These are phyloP conservation scores for Triops longicaudatus DNA, from an alignment of 1,140 invertebrate genomes.

Conservation along the genomic window DNA sequence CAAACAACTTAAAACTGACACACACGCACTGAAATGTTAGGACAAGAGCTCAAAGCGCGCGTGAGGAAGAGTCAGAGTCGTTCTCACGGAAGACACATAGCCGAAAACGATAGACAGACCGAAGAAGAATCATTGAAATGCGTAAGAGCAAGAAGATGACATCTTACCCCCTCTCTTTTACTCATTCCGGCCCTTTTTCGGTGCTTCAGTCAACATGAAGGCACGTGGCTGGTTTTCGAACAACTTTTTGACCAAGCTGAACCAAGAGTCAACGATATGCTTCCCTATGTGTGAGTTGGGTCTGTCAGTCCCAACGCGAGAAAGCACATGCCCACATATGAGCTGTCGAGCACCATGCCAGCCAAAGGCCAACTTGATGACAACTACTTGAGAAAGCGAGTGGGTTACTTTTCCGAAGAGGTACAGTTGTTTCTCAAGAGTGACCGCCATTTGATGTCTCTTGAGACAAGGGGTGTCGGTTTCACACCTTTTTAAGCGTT, in stretches of 20 bases:
- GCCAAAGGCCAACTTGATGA: conserved; percentile 9
- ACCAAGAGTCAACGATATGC: background rate
- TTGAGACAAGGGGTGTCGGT: too few species aligned
- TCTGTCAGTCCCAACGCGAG: background rate
- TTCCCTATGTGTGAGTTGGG: background rate
- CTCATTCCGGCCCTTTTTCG: background rate
- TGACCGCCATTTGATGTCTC: too few species aligned
- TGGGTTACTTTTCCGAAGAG: too few species aligned
- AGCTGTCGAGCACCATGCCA: background rate
- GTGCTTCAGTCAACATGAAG: conserved; percentile 1
- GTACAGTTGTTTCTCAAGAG: too few species aligned
- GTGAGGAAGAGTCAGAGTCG: conserved; percentile 6
- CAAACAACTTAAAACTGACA: conserved; percentile 1
- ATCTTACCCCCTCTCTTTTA: background rate
- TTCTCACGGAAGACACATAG: conserved; percentile 8
- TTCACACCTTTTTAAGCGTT: too few species aligned
- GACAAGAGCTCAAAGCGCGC: background rate
- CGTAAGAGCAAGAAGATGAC: background rate
- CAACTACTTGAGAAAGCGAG: background rate
- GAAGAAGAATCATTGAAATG: background rate
- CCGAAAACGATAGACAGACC: background rate
- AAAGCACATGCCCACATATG: background rate
- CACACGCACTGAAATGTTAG: background rate
- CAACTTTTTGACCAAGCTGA: background rate
- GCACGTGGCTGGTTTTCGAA: background rate